Percentiles rank a stretch among this genome's conserved stretches.
phyloP scores from a whole-genome alignment of 2,113 vertebrate genomes.

The Sturnira hondurensis region DNA sequence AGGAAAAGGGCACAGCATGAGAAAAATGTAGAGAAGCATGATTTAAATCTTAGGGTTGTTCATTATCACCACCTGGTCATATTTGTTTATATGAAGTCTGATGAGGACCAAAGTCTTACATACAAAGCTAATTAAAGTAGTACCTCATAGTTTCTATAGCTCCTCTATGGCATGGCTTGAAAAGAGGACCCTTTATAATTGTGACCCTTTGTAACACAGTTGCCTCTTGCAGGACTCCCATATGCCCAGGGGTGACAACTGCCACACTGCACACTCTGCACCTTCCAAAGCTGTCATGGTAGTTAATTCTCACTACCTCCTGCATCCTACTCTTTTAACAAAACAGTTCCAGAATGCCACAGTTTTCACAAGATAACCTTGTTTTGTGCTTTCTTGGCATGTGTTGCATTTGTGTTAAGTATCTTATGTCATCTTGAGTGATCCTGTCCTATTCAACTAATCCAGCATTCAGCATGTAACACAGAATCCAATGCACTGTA shows the following conservation, averaged over 20 bases:
- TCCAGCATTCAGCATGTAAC: background rate
- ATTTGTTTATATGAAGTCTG: background rate
- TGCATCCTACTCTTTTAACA: background rate
- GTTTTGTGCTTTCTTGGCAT: background rate
- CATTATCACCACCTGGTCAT: background rate
- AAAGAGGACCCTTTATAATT: background rate
- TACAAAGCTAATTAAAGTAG: background rate
- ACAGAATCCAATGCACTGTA: background rate
- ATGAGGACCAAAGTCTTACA: background rate
- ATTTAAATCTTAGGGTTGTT: background rate
- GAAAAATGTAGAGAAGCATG: background rate
- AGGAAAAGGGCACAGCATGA: background rate
- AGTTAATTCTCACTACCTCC: background rate
- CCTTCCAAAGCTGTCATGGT: background rate
- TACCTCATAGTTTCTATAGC: background rate
- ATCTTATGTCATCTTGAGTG: background rate
- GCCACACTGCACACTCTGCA: background rate
- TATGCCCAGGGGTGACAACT: background rate
- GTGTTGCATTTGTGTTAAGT: background rate
- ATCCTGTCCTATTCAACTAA: background rate
- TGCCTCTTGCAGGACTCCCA: background rate
- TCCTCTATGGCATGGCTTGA: background rate
- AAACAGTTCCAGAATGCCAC: background rate
- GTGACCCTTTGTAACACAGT: background rate
- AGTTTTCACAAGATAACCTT: background rate